These are phyloP conservation scores for Jacana jacana DNA, from an alignment of 2,113 vertebrate species.

Conservation along the genomic window DNA sequence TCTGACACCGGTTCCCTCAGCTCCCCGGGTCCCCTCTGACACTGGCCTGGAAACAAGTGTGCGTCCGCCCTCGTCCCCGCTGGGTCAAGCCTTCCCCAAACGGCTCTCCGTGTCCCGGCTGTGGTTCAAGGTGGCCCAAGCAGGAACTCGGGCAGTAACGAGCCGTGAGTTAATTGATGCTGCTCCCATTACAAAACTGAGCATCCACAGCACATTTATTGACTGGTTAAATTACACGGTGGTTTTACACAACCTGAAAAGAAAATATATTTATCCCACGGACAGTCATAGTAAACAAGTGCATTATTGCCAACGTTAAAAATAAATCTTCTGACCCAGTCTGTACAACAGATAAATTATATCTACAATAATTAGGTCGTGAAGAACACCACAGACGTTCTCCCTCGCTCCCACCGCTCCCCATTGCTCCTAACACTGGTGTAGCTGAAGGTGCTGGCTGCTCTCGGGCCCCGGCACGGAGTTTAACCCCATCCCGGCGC, in stretches of 20 bases:
- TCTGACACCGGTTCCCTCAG: too few relatives aligned
- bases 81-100: too few relatives aligned
- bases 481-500: neutral
- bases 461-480: neutral
- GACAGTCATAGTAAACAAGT: constrained; percentile 68
- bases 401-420: constrained; percentile 13
- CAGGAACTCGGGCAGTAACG: neutral
- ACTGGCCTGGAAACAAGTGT: too few relatives aligned
- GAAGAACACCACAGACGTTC: constrained; percentile 43
- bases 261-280: constrained; percentile 69
- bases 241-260: constrained; percentile 64
- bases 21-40: too few relatives aligned
- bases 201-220: constrained; percentile 77
- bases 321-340: constrained; percentile 70
- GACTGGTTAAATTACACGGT: constrained; percentile 66
- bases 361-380: constrained; percentile 66
- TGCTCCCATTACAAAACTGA: constrained; percentile 77
- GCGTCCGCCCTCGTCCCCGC: too few relatives aligned
- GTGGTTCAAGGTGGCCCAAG: too few relatives aligned
- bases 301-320: constrained; percentile 71
- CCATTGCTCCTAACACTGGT: constrained; percentile 39
- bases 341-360: constrained; percentile 72
- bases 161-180: constrained; percentile 50
- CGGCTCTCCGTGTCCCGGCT: too few relatives aligned
- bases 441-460: neutral